Conservation (phyloP, 2,888 invertebrate species). For the Notocelia uddmanniana region DNA sequence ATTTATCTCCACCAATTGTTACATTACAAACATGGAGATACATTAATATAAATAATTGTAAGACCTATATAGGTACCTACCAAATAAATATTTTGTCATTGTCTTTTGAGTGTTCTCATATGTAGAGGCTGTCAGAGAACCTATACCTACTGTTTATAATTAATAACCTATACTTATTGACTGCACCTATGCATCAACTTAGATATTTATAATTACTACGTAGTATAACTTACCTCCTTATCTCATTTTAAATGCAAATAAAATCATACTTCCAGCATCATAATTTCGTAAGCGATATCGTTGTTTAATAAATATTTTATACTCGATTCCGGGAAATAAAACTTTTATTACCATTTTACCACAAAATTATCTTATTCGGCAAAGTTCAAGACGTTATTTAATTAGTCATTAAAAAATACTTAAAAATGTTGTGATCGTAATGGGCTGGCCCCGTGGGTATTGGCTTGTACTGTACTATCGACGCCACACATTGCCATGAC, state of each 20-base stretch:
- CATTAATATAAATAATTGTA: too few species aligned
- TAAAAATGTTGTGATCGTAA: slow-evolving; percentile 10
- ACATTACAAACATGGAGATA: too few species aligned
- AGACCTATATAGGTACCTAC: too few species aligned
- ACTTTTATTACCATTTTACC: slow-evolving; percentile 5
- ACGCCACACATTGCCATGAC: background rate
- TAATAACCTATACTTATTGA: too few species aligned
- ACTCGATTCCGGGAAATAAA: slow-evolving; percentile 8
- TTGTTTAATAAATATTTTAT: background rate
- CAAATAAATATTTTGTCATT: too few species aligned
- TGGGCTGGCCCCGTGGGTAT: background rate
- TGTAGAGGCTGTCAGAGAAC: too few species aligned
- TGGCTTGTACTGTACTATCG: background rate
- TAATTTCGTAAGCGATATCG: slow-evolving; percentile 6
- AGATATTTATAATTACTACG: too few species aligned
- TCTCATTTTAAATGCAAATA: background rate
- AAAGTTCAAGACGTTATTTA: slow-evolving; percentile 23
- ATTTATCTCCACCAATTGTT: too few species aligned
- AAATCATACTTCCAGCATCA: slow-evolving; percentile 13
- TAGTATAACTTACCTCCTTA: background rate
- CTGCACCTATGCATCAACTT: too few species aligned
- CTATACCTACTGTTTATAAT: too few species aligned
- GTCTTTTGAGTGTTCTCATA: too few species aligned
- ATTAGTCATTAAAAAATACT: slow-evolving; percentile 23
- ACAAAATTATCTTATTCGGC: slow-evolving; percentile 26